Conservation (phyloP, 2,888 invertebrate species). For the Aspidiotus destructor region DNA sequence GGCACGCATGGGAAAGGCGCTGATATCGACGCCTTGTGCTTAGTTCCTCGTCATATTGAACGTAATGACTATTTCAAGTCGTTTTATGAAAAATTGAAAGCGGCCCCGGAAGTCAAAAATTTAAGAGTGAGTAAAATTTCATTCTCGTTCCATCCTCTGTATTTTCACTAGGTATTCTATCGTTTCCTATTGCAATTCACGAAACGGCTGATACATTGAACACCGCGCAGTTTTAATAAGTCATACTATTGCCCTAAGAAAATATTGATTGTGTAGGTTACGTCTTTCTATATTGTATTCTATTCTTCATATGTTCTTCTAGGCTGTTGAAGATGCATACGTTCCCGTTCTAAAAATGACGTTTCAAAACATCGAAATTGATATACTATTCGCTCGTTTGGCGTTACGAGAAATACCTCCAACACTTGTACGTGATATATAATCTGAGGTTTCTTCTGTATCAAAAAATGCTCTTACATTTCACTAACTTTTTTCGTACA, state of each 20-base stretch:
- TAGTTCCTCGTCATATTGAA: constrained; percentile 91
- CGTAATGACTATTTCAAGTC: constrained; percentile 90
- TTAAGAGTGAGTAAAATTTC: constrained; percentile 51
- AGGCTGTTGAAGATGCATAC: constrained; percentile 95
- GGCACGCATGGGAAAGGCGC: constrained; percentile 96
- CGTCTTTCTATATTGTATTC: no score
- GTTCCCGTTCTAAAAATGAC: constrained; percentile 99
- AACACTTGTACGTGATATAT: constrained; percentile 45
- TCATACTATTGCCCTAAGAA: no score
- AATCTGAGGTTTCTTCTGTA: neutral
- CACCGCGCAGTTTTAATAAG: no score
- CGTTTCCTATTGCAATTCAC: no score
- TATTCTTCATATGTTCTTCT: constrained; percentile 36
- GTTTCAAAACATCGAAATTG: constrained; percentile 96
- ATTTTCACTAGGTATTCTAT: neutral
- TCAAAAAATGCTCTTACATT: neutral
- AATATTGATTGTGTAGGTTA: no score
- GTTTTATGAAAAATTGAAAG: constrained; percentile 81
- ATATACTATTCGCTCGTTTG: constrained; percentile 91
- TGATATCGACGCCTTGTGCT: constrained; percentile 97
- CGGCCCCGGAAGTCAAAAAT: constrained; percentile 75
- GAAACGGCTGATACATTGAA: no score
- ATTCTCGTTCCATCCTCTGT: neutral
- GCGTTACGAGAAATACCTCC: constrained; percentile 94
- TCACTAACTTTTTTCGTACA: no score